These are phyloP conservation scores for Melipona bicolor DNA, from an alignment of 2,888 invertebrate species.

Conservation along the genomic window DNA sequence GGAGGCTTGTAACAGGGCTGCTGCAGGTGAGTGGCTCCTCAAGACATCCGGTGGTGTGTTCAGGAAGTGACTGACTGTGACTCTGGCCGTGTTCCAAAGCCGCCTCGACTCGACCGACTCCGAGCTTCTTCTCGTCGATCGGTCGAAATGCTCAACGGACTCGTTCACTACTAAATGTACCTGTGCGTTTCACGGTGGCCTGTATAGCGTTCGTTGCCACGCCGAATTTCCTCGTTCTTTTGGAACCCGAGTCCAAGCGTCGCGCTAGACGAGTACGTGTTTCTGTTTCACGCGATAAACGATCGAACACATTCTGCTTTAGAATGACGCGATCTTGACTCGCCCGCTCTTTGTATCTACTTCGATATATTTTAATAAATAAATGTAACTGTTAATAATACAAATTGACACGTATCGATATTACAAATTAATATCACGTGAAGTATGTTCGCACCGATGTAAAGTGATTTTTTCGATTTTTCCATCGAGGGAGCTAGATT, in stretches of 20 bases:
- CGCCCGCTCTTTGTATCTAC: no score
- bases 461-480: no score
- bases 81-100: conserved; percentile 76
- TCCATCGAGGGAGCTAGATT: no score
- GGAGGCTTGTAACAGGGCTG: conserved; percentile 72
- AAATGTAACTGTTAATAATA: no score
- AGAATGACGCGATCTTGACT: not conserved
- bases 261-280: not conserved
- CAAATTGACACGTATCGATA: no score
- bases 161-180: conserved; percentile 61
- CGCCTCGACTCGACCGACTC: conserved; percentile 38
- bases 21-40: conserved; percentile 82
- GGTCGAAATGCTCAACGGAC: conserved; percentile 38
- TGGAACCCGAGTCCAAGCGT: not conserved
- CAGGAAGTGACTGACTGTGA: conserved; percentile 77
- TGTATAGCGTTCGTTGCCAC: conserved; percentile 29
- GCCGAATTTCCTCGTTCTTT: conserved; percentile 5
- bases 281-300: no score
- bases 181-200: conserved; percentile 55
- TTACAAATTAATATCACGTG: no score
- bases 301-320: not conserved
- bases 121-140: conserved; percentile 16
- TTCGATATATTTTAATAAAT: no score
- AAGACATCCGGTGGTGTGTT: conserved; percentile 77
- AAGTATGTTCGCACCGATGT: no score